Conservation (phyloP, 2,888 invertebrate species). For the Cosmia trapezina region DNA sequence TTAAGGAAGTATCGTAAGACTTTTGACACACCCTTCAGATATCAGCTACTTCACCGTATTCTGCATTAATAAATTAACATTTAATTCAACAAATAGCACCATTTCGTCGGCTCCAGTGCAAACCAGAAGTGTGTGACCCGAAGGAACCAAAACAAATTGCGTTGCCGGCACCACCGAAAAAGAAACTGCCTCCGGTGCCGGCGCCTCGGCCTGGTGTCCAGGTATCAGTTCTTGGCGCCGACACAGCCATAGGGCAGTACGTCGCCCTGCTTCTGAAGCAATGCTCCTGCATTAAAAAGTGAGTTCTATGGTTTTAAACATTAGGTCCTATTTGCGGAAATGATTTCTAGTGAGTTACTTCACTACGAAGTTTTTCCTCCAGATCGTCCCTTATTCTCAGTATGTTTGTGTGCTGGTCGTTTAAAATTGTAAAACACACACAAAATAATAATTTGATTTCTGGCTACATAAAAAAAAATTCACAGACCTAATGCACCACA, state of each 20-base stretch:
- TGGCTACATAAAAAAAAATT: neutral
- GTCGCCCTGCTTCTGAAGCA: slow-evolving; percentile 89
- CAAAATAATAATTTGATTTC: neutral
- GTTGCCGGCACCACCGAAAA: slow-evolving; percentile 72
- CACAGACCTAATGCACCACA: no score
- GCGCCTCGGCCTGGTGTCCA: slow-evolving; percentile 80
- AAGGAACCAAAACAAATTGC: slow-evolving; percentile 63
- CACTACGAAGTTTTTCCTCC: neutral
- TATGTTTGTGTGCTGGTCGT: neutral
- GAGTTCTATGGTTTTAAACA: slow-evolving; percentile 62
- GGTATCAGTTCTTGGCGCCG: slow-evolving; percentile 88
- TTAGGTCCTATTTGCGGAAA: neutral
- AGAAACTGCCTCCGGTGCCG: slow-evolving; percentile 70
- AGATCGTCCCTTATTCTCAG: neutral
- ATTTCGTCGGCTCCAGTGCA: slow-evolving; percentile 78
- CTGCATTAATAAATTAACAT: neutral
- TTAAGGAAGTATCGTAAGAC: no score
- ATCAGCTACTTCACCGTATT: neutral
- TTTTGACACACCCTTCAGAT: neutral
- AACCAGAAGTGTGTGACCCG: slow-evolving; percentile 59
- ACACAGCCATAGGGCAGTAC: slow-evolving; percentile 87
- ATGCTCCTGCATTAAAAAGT: slow-evolving; percentile 87
- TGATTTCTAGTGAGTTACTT: neutral
- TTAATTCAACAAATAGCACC: slow-evolving; percentile 73
- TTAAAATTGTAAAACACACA: neutral